Evolutionary conservation across 2,113 vertebrate species (phyloP), one percentile per base, ranked within the genome.

Genomic region (Passer domesticus): DNA sequence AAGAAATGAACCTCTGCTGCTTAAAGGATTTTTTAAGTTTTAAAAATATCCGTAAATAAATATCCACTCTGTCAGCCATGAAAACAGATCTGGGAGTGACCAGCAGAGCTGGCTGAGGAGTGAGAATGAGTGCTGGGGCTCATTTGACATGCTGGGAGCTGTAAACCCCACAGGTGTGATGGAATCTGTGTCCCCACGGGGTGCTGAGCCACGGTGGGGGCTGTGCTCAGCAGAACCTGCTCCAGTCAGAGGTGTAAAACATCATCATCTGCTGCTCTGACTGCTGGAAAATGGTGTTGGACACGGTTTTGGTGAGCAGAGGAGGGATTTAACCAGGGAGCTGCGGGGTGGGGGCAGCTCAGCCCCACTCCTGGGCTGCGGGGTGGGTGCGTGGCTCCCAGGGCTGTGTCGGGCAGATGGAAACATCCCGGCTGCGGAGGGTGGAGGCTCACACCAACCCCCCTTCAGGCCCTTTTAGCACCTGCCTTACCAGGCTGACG

Each of bases 31-130:
- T 28, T 13, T 41, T 20, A 53, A 21, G 52, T 27, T 52, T 41
- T 15, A 0, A 15, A 68, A 52, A 53, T 23, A 4, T 6, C 11
- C 4, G 0, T 35, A 20, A 76, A 33, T 16, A 31, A 7, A 2
- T 7, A 33, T n/a, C 33, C 22, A 60, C 27, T 59, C 37, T 35
- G 10, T 41, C 46, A 68, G 33, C 33, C 39, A 6, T 23, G 28
- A 19, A 24, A 83, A 33, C 47, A 76, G 46, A 60, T 27, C 78
- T 31, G n/a, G 20, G 24, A 68, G 20, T 13, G 39, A 60, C 9
- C 53, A 33, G 49, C 50, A 68, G 62, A 60, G 53, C 16, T n/a
- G 78, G 15, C 39, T 53, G 62, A 68, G 62, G 46, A 58, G 17
- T 22, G 70, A n/a, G 47, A 43, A 62, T 9, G 78, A 46, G 39